These are phyloP conservation scores for Barnardius zonarius DNA, from an alignment of 2,113 vertebrate genomes.

Conservation along the genomic window DNA sequence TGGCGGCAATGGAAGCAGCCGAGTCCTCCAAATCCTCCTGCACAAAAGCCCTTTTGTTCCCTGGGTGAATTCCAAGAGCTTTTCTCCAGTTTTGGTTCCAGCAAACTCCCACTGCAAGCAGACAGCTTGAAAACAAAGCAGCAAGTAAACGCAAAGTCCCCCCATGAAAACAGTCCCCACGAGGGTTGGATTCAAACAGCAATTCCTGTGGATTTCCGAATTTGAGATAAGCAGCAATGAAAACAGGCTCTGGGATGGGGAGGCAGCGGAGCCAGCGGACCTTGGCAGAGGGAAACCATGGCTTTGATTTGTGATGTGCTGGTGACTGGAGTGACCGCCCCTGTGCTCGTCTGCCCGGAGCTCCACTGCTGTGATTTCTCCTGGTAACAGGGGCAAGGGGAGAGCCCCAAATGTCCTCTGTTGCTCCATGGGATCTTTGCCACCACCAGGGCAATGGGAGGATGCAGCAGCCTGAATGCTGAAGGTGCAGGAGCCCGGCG, in stretches of 20 bases:
- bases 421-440: fast-evolving
- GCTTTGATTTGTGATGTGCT: neutral
- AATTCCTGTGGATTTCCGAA: constrained; percentile 25
- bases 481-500: fast-evolving
- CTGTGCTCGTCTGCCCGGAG: fast-evolving
- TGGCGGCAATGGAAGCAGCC: neutral
- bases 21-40: neutral
- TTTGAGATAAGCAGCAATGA: constrained; percentile 20
- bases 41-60: constrained; percentile 57
- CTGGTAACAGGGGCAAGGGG: fast-evolving
- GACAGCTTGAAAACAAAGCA: constrained; percentile 36
- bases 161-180: neutral
- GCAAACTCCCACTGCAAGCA: constrained; percentile 30
- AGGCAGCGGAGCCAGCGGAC: neutral
- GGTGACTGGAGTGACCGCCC: neutral
- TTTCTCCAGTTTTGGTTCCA: constrained; percentile 40
- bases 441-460: neutral
- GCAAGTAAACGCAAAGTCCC: neutral
- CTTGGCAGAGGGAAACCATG: neutral
- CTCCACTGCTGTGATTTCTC: neutral
- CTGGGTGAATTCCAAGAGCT: constrained; percentile 38
- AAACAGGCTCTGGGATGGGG: neutral
- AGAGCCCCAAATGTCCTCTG: neutral
- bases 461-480: neutral
- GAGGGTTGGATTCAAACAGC: neutral